Evolutionary conservation across 1,140 invertebrate genomes (phyloP), one percentile per base, ranked within the genome.

Genomic region (Phocides pigmalion): DNA sequence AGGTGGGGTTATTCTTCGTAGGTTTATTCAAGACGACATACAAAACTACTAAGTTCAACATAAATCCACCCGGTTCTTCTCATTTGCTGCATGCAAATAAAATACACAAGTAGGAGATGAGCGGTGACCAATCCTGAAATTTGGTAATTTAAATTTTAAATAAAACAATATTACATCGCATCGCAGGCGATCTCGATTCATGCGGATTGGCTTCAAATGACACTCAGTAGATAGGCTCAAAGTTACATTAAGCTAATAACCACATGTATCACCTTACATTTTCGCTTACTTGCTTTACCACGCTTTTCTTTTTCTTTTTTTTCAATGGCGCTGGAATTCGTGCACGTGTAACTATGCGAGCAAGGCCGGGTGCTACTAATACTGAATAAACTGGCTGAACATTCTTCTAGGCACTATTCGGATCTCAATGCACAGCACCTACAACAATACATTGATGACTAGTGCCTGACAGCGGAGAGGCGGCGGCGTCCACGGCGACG

Each of bases 61-160:
- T 86, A 86, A 87, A 89, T 44, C 79, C 84, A 67, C 83, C 86
- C 63, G 84, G 86, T 64, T 81, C 87, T 75, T 84, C 88, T 72
- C 84, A 89, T 78, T 89, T 90, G 81, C 84, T 90, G 66, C 87
- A 90, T 79, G 82, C 84, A 82, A 86, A 89, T 82, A 88, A 89
- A 86, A 84, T 89, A 80, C 76, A 82, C 80, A 88, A 87, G 75
- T 88, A 89, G 81, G 75, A 82, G 70, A 74, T 72, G 68, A 72
- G 66, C 62, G 62, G 68, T 76, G 72, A 66, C 68, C 66, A 82
- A 78, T 79, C 69, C 69, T 64, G 61, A 70, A 62, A 46, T 72
- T 81, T 85, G 72, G 76, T 81, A 79, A 81, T 62, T 66, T 67
- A 58, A 62, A 64, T 32, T 66, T 69, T 72, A 72, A 64, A 74